A percentile compares a stretch with the other conserved stretches of the same genome.
These are phyloP conservation scores for Sebastes iracundus DNA, from an alignment of 2,797 vertebrate genomes.

Conservation along the genomic window DNA sequence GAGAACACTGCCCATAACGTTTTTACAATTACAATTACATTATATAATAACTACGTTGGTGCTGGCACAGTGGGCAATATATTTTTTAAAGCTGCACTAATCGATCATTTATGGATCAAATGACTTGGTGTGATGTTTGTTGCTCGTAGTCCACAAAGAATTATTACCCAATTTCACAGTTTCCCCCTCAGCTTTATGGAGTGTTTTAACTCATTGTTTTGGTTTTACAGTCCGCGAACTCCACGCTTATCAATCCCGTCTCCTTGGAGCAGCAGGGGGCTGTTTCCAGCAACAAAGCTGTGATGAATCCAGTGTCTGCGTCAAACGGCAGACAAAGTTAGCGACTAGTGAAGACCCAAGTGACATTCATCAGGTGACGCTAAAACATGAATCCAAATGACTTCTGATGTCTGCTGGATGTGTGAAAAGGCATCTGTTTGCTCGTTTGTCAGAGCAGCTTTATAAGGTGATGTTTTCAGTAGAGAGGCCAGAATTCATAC, in stretches of 20 bases:
- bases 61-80: not conserved
- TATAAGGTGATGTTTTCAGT: not conserved
- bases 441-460: not conserved
- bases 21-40: not conserved
- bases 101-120: not conserved
- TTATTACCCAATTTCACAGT: not conserved
- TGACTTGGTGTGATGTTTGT: not conserved
- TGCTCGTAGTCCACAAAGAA: too few relatives aligned
- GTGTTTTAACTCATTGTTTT: not conserved
- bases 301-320: not conserved
- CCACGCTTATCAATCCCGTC: not conserved
- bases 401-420: not conserved
- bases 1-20: not conserved
- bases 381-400: not conserved
- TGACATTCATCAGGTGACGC: not conserved
- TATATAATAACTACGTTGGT: not conserved
- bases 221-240: not conserved
- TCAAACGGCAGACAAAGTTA: not conserved
- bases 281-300: not conserved
- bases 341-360: not conserved
- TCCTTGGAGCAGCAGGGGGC: not conserved
- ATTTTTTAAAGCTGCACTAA: not conserved
- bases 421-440: not conserved
- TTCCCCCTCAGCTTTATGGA: not conserved
- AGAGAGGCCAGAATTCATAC: not conserved